Base-by-base conservation (phyloP, 1,140 invertebrate species). In the Chymomyza costata region DNA sequence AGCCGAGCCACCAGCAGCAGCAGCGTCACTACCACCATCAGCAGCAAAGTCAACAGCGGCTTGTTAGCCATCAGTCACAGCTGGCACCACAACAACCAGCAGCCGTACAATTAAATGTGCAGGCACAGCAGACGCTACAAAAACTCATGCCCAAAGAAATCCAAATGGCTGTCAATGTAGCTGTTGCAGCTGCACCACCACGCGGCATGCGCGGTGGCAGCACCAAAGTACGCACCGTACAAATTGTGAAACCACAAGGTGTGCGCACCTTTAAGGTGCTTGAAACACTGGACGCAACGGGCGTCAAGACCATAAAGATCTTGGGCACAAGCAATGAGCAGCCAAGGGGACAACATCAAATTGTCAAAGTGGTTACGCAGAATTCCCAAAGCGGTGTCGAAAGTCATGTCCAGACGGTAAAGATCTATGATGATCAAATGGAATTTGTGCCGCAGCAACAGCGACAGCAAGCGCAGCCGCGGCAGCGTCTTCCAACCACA, bases 271-370 rank as follows among this genome's bases (percentile, higher is more conserved):
- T 83, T 19, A 80, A 76, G 48, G 80, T 83, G 30, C 49, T 83
- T 5, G 80, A 83, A 28, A 60, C 63, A 0, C 25, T 73, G 6
- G 80, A 83, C 30, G 61, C 64, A 17, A 46, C 46, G 0, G 80
- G 80, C 10, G 80, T 83, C 8, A 83, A 83, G 40, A 83, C 80
- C 2, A 83, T 83, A 15, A 83, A 83, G 30, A 83, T 83, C 0
- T 14, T 83, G 7, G 80, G 80, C 2, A 54, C 73, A 19, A 81
- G 32, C 51, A 74, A 59, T 16, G 73, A 83, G 17, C 56, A 70
- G 51, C 80, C 80, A 0, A 68, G 31, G 19, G 80, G 80, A 1
- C 65, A 65, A 0, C 80, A 83, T 34, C 78, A 74, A 25, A 38
- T 83, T 10, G 65, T 83, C 15, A 70, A 64, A 39, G 80, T 83